phyloP scores from a whole-genome alignment of 2,888 invertebrate species.

The Stenodema calcarata region DNA sequence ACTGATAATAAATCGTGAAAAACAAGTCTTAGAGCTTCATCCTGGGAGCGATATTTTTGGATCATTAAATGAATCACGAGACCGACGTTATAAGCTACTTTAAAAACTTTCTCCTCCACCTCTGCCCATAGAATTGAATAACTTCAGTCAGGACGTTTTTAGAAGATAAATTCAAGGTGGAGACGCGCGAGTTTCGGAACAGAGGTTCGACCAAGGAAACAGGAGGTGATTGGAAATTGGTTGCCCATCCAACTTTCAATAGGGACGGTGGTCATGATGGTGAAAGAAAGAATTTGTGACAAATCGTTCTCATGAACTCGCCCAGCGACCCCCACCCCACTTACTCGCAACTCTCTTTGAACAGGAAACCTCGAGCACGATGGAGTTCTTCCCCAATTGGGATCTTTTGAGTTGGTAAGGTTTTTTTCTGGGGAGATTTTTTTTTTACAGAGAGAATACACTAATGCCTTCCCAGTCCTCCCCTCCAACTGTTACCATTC shows the following conservation, averaged over 20 bases:
- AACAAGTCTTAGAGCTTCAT: no score
- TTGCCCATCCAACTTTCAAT: conserved; percentile 28
- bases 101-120: not conserved
- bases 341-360: not conserved
- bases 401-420: not conserved
- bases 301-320: conserved; percentile 23
- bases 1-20: no score
- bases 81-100: not conserved
- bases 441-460: not conserved
- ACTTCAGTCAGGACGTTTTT: not conserved
- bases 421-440: no score
- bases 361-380: not conserved
- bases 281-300: conserved; percentile 18
- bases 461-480: not conserved
- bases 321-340: not conserved
- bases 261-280: not conserved
- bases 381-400: not conserved
- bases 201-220: not conserved
- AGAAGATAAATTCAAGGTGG: not conserved
- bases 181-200: not conserved
- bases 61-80: no score
- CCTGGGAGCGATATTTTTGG: no score
- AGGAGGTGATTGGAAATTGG: conserved; percentile 26
- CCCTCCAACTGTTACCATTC: not conserved
- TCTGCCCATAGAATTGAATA: not conserved